phyloP scores from a whole-genome alignment of 2,888 invertebrate genomes.

The Lochmaea crataegi region DNA sequence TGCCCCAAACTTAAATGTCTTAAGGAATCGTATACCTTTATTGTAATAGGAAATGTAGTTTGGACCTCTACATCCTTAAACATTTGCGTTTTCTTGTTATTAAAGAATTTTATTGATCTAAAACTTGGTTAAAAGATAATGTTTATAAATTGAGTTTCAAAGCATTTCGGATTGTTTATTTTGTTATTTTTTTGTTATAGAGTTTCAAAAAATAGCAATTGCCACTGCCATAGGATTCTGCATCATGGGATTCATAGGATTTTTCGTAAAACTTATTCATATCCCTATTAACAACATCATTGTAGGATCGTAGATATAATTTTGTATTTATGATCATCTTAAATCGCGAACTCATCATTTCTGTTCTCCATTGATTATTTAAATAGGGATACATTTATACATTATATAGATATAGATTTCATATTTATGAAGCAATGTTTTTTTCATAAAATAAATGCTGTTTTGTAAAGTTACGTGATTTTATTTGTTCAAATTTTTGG shows the following conservation, averaged over 20 bases:
- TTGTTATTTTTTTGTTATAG: slow-evolving; percentile 69
- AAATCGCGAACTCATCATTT: slow-evolving; percentile 19
- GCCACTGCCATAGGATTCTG: slow-evolving; percentile 99
- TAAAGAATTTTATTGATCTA: no score
- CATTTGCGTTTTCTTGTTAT: no score
- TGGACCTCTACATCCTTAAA: no score
- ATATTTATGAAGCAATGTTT: slow-evolving; percentile 33
- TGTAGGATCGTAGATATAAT: slow-evolving; percentile 77
- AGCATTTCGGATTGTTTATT: neutral
- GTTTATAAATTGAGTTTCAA: neutral
- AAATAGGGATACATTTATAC: slow-evolving; percentile 27
- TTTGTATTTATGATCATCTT: slow-evolving; percentile 45
- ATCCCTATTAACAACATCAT: slow-evolving; percentile 98
- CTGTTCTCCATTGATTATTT: slow-evolving; percentile 19
- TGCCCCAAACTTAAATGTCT: no score
- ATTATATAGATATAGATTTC: slow-evolving; percentile 44
- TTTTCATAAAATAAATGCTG: slow-evolving; percentile 31
- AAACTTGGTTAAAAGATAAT: neutral
- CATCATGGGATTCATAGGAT: slow-evolving; percentile 99
- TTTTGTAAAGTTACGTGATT: slow-evolving; percentile 23
- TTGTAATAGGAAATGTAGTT: no score
- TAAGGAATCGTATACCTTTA: no score
- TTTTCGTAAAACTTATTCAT: slow-evolving; percentile 99
- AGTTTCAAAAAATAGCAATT: slow-evolving; percentile 99
- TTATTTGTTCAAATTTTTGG: no score